A percentile compares a stretch with the other conserved stretches of the same genome.
Conservation (phyloP, 2,888 invertebrate genomes). For the Terebella lapidaria region DNA sequence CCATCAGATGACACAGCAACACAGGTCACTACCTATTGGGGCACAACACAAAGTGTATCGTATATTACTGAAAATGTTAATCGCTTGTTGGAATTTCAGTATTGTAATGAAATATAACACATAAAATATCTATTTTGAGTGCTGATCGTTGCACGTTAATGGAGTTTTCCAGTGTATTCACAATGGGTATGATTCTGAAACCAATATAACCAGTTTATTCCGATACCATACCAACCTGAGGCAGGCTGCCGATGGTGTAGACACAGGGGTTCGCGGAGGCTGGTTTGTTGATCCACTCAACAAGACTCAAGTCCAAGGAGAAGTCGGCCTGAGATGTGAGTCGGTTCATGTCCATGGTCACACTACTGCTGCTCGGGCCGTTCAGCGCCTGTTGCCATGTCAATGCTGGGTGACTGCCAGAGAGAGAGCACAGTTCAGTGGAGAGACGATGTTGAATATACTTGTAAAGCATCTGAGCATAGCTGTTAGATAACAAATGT, state of each 20-base stretch:
- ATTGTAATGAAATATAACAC: no score
- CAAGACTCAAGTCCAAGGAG: slow-evolving; percentile 1
- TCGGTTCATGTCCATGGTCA: slow-evolving; percentile 21
- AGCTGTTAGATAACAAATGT: no score
- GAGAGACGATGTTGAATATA: no score
- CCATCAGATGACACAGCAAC: slow-evolving; percentile 39
- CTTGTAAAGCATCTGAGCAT: no score
- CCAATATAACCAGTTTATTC: no score
- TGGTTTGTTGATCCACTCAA: slow-evolving; percentile 37
- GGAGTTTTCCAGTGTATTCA: no score
- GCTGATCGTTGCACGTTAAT: no score
- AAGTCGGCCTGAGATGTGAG: background rate
- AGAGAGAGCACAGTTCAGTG: no score
- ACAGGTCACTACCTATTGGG: slow-evolving; percentile 38
- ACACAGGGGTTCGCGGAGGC: slow-evolving; percentile 32
- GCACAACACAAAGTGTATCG: background rate
- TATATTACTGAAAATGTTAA: no score
- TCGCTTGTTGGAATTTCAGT: no score
- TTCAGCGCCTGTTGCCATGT: slow-evolving; percentile 48
- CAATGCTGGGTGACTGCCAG: slow-evolving; percentile 40
- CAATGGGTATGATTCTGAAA: no score
- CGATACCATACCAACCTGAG: slow-evolving; percentile 22
- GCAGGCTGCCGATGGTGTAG: slow-evolving; percentile 30
- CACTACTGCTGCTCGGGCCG: slow-evolving; percentile 29
- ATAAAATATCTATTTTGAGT: no score